Evolutionary conservation across 53 echinoderm and acorn worm species (phyloP).

Genomic region (Crossaster papposus): DNA sequence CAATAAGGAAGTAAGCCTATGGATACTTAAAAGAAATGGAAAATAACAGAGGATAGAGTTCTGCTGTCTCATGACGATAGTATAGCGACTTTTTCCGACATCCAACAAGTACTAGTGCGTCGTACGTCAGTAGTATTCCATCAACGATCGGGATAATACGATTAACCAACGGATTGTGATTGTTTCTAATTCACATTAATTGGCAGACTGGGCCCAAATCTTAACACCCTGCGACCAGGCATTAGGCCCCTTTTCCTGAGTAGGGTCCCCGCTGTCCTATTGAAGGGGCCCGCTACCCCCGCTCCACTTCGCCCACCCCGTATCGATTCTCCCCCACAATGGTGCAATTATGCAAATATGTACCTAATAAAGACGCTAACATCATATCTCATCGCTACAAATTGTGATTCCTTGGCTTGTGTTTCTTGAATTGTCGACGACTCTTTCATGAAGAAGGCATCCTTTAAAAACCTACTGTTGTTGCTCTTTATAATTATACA

Average conservation of each 20-base stretch:
- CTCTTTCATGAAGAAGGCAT: conserved; percentile 18
- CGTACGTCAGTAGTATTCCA: conserved; percentile 1
- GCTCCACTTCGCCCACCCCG: conserved; percentile 18
- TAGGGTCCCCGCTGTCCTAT: conserved; percentile 32
- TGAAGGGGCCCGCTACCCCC: conserved; percentile 36
- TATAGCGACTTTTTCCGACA: neutral
- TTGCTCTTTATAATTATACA: too few relatives aligned
- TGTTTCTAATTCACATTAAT: conserved; percentile 61
- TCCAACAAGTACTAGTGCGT: neutral
- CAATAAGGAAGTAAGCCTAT: neutral
- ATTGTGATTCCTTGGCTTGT: conserved; percentile 53
- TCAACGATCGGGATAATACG: conserved; percentile 47
- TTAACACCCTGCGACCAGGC: conserved; percentile 30
- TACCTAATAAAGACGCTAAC: conserved; percentile 57
- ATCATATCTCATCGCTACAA: conserved; percentile 57
- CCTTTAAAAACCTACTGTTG: too few relatives aligned
- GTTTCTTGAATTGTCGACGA: neutral
- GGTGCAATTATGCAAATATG: conserved; percentile 59
- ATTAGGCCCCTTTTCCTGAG: conserved; percentile 55
- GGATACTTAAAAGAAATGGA: neutral
- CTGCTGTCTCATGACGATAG: neutral
- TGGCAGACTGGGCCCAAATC: conserved; percentile 34
- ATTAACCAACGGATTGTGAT: conserved; percentile 45
- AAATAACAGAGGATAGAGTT: neutral
- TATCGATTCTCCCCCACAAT: conserved; percentile 60